Conservation (phyloP, 2,888 invertebrate genomes). For the Aspidiotus destructor region DNA sequence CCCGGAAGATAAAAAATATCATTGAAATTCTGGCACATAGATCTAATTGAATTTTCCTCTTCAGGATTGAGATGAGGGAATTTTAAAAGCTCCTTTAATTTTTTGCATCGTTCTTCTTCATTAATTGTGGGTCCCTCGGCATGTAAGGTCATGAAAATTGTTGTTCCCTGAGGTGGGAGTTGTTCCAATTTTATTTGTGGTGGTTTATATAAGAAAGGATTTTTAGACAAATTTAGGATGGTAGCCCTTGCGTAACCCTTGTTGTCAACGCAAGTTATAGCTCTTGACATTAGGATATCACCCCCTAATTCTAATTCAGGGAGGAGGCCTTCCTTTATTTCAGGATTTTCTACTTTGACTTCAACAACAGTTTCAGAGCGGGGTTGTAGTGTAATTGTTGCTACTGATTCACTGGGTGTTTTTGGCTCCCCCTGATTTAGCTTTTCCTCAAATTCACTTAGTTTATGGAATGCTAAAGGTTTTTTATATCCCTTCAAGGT, state of each 20-base stretch:
- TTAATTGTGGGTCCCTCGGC: not conserved
- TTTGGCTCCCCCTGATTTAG: too few species aligned
- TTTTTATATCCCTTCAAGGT: too few species aligned
- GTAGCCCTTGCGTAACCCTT: not conserved
- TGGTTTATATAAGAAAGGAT: not conserved
- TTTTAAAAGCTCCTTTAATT: not conserved
- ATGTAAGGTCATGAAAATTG: not conserved
- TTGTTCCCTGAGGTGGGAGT: not conserved
- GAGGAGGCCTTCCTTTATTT: not conserved
- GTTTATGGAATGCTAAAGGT: too few species aligned
- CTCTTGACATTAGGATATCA: not conserved
- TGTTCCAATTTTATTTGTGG: not conserved
- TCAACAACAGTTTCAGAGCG: not conserved
- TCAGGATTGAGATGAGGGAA: not conserved
- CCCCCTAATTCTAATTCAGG: not conserved
- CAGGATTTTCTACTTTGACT: not conserved
- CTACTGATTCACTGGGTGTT: too few species aligned
- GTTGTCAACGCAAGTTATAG: not conserved
- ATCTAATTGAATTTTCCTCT: not conserved
- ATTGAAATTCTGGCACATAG: not conserved
- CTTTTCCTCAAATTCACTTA: too few species aligned
- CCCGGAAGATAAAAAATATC: not conserved
- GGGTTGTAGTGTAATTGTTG: too few species aligned
- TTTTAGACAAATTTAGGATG: not conserved
- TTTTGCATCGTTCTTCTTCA: not conserved